Evolutionary conservation across 1,140 invertebrate genomes (phyloP), one percentile per base, ranked within the genome.

Genomic region (Druon quercuslanigerum): DNA sequence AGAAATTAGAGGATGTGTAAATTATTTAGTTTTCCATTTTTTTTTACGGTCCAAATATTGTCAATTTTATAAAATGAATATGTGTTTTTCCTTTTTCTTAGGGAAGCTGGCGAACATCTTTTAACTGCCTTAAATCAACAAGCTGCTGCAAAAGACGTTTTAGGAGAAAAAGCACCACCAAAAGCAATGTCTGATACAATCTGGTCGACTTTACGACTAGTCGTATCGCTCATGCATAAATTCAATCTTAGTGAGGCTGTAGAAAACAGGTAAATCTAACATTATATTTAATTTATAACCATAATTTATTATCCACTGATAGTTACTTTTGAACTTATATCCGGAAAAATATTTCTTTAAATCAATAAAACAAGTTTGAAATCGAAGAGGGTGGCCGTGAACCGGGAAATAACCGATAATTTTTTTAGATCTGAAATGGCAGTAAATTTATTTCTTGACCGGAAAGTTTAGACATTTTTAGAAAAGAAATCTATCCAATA

Each of bases 71-170:
- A 56, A 74, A 71, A 20, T 73, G 9, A 17, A 13, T 73, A 14
- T 50, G 16, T 20, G 70, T 73, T 51, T 74, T 50, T 51, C 54
- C 54, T 75, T 46, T 60, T 17, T 92, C 92, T 51, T 82, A 96
- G 95, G 86, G 96, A 99, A 93, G 98, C 98, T 12, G 96, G 96
- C 51, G 98, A 99, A 91, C 98, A 99, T 91, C 96, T 99, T 82
- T 87, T 99, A 25, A 95, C 95, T 16, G 98, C 98, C 0, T 92
- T 99, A 11, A 98, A 98, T 92, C 96, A 98, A 90, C 98, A 99
- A 92, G 94, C 95, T 17, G 94, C 95, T 85, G 96, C 96, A 50
- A 94, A 90, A 90, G 95, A 90, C 75, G 90, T 84, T 76, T 92
- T 86, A 84, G 92, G 89, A 50, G 91, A 89, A 82, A 91, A 78